These are phyloP conservation scores for Cordilura impudica DNA, from an alignment of 2,888 invertebrate species.

Conservation along the genomic window DNA sequence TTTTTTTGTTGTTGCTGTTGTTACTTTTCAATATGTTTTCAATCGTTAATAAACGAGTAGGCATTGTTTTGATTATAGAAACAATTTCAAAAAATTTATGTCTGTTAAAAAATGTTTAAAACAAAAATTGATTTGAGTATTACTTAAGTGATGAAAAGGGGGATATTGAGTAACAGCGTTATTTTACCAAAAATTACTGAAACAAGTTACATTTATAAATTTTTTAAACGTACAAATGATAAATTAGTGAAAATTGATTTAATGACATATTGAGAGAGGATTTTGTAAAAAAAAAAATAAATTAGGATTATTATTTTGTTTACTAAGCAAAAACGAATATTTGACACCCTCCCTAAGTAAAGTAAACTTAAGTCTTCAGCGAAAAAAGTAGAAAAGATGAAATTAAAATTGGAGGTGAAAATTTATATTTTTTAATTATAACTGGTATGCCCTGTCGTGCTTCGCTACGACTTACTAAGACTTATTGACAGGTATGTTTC, in stretches of 20 bases:
- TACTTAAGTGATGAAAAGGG: not conserved
- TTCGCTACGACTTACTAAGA: too few species aligned
- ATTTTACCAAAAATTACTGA: not conserved
- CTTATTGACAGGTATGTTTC: too few species aligned
- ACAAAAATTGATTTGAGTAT: not conserved
- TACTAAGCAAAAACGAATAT: too few species aligned
- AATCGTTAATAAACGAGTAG: not conserved
- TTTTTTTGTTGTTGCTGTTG: not conserved
- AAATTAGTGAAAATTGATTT: not conserved
- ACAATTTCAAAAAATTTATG: slow-evolving; percentile 14
- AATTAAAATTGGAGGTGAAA: too few species aligned
- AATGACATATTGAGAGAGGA: too few species aligned
- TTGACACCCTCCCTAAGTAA: too few species aligned
- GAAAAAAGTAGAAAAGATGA: too few species aligned
- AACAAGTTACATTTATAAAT: slow-evolving; percentile 9
- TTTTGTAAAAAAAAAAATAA: too few species aligned
- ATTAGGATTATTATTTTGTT: too few species aligned
- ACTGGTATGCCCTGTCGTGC: too few species aligned
- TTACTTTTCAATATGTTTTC: not conserved
- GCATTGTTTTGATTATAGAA: not conserved
- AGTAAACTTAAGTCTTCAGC: too few species aligned
- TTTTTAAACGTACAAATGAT: not conserved
- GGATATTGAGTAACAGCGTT: slow-evolving; percentile 12
- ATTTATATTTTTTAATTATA: too few species aligned
- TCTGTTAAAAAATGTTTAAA: not conserved